phyloP scores from a whole-genome alignment of 2,797 vertebrate genomes.

The Rhabdomys pumilio region DNA sequence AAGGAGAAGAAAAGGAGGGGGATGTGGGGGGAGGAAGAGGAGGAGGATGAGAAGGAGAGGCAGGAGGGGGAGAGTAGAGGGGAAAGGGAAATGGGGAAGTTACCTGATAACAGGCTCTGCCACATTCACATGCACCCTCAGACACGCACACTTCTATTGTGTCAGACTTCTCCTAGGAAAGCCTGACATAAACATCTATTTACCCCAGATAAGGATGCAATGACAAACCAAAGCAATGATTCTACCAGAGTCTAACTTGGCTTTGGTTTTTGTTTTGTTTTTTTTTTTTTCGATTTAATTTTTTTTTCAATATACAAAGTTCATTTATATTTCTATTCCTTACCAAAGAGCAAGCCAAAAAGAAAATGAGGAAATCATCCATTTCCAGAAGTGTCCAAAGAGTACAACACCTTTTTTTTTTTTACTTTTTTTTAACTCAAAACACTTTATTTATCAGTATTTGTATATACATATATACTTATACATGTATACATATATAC shows the following conservation, averaged over 20 bases:
- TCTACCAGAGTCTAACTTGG: background rate
- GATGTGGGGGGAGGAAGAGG: accelerated
- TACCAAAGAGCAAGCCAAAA: too few species aligned
- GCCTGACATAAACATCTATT: background rate
- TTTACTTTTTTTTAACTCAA: too few species aligned
- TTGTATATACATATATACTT: too few species aligned
- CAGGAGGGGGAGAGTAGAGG: accelerated
- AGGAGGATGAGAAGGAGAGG: too few species aligned
- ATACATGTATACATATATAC: too few species aligned
- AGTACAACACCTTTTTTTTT: too few species aligned
- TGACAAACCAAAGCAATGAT: background rate
- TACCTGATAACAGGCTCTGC: background rate
- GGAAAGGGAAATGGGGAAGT: background rate
- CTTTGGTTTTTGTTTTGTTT: background rate
- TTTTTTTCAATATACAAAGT: too few species aligned
- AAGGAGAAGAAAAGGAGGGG: too few species aligned
- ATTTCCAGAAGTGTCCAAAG: too few species aligned
- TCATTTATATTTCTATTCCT: too few species aligned
- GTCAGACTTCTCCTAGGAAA: background rate
- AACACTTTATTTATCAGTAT: too few species aligned
- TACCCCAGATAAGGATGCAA: background rate
- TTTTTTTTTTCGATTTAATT: background rate
- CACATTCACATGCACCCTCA: background rate
- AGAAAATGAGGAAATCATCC: too few species aligned
- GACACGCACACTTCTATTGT: background rate